These are phyloP conservation scores for Elachura formosa DNA, from an alignment of 2,113 vertebrate genomes.

Conservation along the genomic window DNA sequence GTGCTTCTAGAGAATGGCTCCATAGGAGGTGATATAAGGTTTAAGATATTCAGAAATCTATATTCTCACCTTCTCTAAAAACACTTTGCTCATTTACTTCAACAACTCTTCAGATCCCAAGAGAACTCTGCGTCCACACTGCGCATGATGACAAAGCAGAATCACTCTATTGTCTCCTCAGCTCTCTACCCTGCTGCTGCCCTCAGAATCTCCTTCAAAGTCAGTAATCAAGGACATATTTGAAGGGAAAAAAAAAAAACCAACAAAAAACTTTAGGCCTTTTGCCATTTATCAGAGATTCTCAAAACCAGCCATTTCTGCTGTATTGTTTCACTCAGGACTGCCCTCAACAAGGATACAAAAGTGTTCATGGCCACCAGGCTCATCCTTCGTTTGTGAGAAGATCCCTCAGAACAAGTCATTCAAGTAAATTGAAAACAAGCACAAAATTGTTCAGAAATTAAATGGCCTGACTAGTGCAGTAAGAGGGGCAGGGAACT, in stretches of 20 bases:
- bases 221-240: not conserved
- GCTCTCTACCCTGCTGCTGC: not conserved
- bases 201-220: not conserved
- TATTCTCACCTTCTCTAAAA: not conserved
- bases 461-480: not conserved
- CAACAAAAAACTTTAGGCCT: not conserved
- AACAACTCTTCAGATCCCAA: not conserved
- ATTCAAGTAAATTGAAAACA: not conserved
- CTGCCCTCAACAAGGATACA: not conserved
- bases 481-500: not conserved
- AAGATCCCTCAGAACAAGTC: not conserved
- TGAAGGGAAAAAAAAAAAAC: not conserved
- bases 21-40: not conserved
- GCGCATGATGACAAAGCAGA: conserved; percentile 42
- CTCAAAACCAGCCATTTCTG: not conserved
- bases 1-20: not conserved
- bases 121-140: not conserved
- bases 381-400: not conserved
- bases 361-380: not conserved
- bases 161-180: not conserved
- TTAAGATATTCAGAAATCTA: conserved; percentile 4
- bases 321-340: not conserved
- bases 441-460: not conserved
- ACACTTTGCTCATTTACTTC: not conserved
- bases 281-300: not conserved